Evolutionary conservation across 2,888 invertebrate species (phyloP).

Genomic region (Catonia carolina): DNA sequence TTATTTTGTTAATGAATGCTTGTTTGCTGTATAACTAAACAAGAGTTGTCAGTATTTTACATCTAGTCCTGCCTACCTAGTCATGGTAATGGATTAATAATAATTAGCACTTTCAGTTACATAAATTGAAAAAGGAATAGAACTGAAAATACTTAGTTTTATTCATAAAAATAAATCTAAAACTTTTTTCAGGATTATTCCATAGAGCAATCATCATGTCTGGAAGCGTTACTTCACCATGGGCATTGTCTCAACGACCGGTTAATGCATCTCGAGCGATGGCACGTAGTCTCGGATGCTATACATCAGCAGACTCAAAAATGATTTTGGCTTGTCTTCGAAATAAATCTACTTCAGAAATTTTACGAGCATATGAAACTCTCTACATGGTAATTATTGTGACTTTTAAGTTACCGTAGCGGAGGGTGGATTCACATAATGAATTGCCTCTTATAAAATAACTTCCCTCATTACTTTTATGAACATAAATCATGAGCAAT

Average conservation of each 20-base stretch:
- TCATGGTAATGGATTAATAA: no score
- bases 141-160: no score
- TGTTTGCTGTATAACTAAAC: no score
- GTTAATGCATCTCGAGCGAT: slow-evolving; percentile 50
- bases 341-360: slow-evolving; percentile 52
- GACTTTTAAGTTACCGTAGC: no score
- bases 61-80: no score
- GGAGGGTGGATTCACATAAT: neutral
- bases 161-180: no score
- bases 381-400: slow-evolving; percentile 44
- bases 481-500: no score
- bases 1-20: no score
- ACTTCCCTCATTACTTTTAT: no score
- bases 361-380: slow-evolving; percentile 52
- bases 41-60: no score
- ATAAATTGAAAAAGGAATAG: no score
- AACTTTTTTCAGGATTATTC: slow-evolving; percentile 51
- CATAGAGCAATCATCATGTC: slow-evolving; percentile 65
- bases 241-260: slow-evolving; percentile 46
- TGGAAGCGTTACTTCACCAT: slow-evolving; percentile 46
- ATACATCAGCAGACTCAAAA: slow-evolving; percentile 27
- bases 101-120: no score
- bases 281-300: slow-evolving; percentile 51
- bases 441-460: neutral
- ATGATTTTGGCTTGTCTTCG: slow-evolving; percentile 55